Evolutionary conservation across 2,888 invertebrate species (phyloP).

Genomic region (Allophyes oxyacanthae): DNA sequence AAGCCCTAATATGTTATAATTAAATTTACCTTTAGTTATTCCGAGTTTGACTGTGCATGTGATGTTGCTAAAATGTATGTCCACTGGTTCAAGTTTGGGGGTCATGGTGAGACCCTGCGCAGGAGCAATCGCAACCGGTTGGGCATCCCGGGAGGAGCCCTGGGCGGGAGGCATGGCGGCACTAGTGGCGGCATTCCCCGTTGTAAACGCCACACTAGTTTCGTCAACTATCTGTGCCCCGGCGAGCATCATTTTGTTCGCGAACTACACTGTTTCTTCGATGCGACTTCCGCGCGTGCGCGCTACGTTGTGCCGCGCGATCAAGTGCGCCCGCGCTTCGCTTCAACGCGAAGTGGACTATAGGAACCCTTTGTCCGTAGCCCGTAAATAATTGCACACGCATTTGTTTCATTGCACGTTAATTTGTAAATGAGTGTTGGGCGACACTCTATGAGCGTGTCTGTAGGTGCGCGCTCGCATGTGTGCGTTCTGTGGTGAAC

Average conservation of each 20-base stretch:
- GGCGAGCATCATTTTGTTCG: constrained; percentile 81
- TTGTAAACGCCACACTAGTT: constrained; percentile 71
- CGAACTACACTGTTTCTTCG: constrained; percentile 54
- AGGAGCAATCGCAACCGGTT: constrained; percentile 17
- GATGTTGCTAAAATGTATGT: constrained; percentile 93
- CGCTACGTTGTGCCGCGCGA: constrained; percentile 65
- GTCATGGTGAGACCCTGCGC: constrained; percentile 65
- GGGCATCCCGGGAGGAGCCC: constrained; percentile 41
- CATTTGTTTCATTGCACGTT: constrained; percentile 66
- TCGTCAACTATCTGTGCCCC: constrained; percentile 82
- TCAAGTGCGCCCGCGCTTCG: constrained; percentile 75
- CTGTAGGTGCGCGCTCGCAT: constrained; percentile 24
- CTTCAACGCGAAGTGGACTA: constrained; percentile 50
- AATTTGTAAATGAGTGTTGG: constrained; percentile 68
- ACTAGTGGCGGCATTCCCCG: constrained; percentile 20
- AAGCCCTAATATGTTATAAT: no score
- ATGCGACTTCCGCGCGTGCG: constrained; percentile 70
- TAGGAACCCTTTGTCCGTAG: constrained; percentile 71
- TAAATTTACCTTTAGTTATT: constrained; percentile 91
- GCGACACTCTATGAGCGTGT: constrained; percentile 49
- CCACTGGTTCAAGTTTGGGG: constrained; percentile 87
- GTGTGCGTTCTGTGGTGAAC: constrained; percentile 51
- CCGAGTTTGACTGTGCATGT: constrained; percentile 93
- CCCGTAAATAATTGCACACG: constrained; percentile 70
- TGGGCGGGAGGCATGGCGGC: constrained; percentile 23